Percentiles rank a stretch among this genome's conserved stretches.
phyloP scores from a whole-genome alignment of 2,113 vertebrate species.

The Strix uralensis region DNA sequence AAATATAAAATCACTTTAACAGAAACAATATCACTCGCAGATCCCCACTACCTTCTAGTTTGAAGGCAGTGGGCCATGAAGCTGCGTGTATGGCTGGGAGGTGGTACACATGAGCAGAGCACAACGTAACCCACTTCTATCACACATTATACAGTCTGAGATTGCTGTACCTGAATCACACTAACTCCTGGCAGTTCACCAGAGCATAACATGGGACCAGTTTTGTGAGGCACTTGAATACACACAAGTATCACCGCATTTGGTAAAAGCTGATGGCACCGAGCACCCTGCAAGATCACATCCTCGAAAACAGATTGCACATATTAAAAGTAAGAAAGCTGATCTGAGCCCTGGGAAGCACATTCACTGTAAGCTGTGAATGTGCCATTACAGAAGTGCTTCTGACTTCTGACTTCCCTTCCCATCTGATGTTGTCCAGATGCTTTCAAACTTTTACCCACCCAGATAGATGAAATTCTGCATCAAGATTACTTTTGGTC shows the following conservation, averaged over 20 bases:
- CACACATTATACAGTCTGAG: not conserved
- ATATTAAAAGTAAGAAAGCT: not conserved
- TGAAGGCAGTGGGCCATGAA: accelerated
- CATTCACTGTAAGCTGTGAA: not conserved
- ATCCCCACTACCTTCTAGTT: not conserved
- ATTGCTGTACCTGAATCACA: not conserved
- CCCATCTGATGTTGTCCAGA: not conserved
- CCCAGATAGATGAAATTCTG: not conserved
- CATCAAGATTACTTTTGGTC: not conserved
- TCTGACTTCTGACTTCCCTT: not conserved
- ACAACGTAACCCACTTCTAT: not conserved
- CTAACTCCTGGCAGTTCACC: not conserved
- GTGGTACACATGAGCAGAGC: not conserved
- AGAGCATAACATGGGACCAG: accelerated
- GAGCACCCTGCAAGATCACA: not conserved
- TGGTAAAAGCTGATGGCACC: not conserved
- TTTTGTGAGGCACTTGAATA: not conserved
- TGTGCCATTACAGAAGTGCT: not conserved
- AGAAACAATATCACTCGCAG: not conserved
- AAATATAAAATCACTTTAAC: not conserved
- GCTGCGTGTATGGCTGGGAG: not conserved
- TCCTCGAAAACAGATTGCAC: not conserved
- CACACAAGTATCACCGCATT: accelerated
- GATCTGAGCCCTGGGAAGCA: not conserved
- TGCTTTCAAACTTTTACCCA: not conserved